Base-by-base conservation (phyloP, 1,140 invertebrate species). In the Drosophila jambulina region DNA sequence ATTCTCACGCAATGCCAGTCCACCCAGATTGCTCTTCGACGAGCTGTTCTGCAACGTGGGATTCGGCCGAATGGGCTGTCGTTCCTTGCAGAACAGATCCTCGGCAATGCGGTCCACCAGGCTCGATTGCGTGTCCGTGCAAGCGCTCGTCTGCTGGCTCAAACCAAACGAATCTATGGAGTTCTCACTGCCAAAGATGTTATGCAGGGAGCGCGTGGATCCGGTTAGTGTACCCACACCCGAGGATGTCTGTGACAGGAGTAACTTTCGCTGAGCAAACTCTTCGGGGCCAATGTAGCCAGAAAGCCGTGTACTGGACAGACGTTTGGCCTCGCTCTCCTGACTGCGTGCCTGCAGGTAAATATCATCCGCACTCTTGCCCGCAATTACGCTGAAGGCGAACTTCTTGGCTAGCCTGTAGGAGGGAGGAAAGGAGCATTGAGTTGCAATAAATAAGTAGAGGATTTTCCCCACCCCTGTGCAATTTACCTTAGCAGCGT, bases 401-500 rank as follows among this genome's bases (percentile, higher is more conserved):
- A 95, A 94, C 67, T 94, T 93, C 68, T 94, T 94, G 7, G 95
- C 95, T 23, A 95, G 91, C 69, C 92, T 93, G 56, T 0, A n/a
- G 1, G 8, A 51, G 25, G 9, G 15, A 25, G 8, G 8, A 10
- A 48, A 27, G 23, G 17, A 17, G 23, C 9, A 12, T 9, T 17
- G 13, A 23, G 21, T 46, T 25, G 23, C 15, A 9, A 48, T 48
- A 58, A 67, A 17, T 38, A 40, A 13, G 7, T 7, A 36, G 17
- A 12, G 5, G 21, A 38, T 12, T 19, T 38, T 48, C 12, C 25
- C 19, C 5, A 19, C 17, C 21, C 25, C 23, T 49, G 12, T 2
- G 10, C 7, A 25, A 58, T 54, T 46, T n/a, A 93, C 92, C 94
- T 93, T 13, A 92, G 57, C 75, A 92, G 57, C 0, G 90, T 92